Conservation (phyloP, 2,113 vertebrate genomes). For the Bambusicola thoracicus region DNA sequence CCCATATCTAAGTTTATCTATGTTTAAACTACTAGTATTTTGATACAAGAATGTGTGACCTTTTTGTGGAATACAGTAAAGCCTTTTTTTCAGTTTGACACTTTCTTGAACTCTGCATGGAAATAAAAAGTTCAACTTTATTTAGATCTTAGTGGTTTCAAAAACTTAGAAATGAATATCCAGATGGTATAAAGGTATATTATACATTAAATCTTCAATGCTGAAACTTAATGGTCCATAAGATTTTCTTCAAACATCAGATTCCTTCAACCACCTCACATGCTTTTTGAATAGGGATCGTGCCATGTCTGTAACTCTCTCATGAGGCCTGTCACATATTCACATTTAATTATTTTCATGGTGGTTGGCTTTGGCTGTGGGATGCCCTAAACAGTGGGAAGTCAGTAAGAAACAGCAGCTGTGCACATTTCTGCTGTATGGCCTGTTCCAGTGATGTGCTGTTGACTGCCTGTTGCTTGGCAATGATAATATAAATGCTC, state of each 20-base stretch:
- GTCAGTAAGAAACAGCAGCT: neutral
- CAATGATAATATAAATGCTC: neutral
- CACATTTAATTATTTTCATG: conserved; percentile 1
- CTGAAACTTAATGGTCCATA: neutral
- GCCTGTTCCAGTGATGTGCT: neutral
- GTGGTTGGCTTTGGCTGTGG: neutral
- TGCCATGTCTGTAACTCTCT: neutral
- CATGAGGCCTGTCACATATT: neutral
- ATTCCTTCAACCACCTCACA: neutral
- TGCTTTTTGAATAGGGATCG: neutral
- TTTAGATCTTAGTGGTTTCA: neutral
- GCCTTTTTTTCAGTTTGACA: neutral
- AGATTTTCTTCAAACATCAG: neutral
- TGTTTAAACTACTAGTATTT: neutral
- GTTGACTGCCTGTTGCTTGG: neutral
- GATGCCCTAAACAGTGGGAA: neutral
- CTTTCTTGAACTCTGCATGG: neutral
- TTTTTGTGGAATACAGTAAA: neutral
- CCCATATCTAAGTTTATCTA: neutral
- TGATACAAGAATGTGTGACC: neutral
- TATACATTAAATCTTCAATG: neutral
- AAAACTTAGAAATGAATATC: neutral
- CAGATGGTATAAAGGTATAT: neutral
- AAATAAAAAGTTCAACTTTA: neutral
- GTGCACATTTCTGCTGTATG: neutral